Conservation (phyloP, 2,888 invertebrate species). For the Drosophila meridiana region DNA sequence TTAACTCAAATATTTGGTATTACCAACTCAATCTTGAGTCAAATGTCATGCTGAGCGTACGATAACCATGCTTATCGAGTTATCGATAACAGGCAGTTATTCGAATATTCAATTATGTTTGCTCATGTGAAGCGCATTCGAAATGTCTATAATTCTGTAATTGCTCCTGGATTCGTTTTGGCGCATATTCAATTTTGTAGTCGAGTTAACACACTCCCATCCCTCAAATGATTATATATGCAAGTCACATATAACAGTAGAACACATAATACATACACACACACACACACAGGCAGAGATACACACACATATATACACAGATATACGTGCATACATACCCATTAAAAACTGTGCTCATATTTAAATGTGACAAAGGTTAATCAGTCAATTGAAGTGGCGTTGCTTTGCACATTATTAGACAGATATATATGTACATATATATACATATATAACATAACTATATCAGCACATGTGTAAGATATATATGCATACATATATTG, state of each 20-base stretch:
- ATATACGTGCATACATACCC: background rate
- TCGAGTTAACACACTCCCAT: background rate
- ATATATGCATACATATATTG: background rate
- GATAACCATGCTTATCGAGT: background rate
- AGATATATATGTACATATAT: conserved; percentile 16
- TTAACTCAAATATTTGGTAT: background rate
- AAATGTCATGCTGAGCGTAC: too few relatives aligned
- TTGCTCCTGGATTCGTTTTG: background rate
- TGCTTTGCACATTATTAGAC: conserved; percentile 20
- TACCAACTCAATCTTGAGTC: background rate
- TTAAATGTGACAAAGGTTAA: conserved; percentile 49
- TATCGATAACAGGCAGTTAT: background rate
- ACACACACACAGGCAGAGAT: background rate
- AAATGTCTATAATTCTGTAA: background rate
- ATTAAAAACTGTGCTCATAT: conserved; percentile 15
- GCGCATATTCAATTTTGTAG: background rate
- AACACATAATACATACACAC: background rate
- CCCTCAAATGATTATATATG: background rate
- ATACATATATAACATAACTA: background rate
- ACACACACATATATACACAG: background rate
- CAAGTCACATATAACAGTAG: background rate
- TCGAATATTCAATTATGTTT: background rate
- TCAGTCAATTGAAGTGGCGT: conserved; percentile 48
- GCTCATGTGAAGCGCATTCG: too few relatives aligned
- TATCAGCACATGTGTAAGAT: background rate